Conservation (phyloP, 1,140 invertebrate species). For the Cylas formicarius region DNA sequence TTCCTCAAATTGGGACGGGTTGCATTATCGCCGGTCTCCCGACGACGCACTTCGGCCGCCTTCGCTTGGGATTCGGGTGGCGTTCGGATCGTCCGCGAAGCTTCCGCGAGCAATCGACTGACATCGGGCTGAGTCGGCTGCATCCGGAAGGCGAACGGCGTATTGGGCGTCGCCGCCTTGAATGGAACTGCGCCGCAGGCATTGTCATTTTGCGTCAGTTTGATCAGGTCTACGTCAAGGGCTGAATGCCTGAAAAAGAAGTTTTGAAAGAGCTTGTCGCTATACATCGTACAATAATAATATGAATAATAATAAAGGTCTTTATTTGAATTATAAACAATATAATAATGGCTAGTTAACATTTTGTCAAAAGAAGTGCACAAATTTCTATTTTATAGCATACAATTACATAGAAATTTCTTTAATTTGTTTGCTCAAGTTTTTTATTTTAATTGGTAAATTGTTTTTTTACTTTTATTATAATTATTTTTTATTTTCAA, state of each 20-base stretch:
- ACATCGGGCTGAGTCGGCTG: constrained; percentile 14
- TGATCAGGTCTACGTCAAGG: constrained; percentile 38
- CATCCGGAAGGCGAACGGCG: constrained; percentile 15
- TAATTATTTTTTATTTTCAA: no score
- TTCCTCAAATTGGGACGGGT: constrained; percentile 20
- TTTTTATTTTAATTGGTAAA: no score
- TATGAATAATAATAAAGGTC: no score
- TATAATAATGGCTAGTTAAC: no score
- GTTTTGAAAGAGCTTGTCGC: no score
- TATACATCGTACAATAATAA: no score
- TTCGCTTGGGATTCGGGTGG: constrained; percentile 4
- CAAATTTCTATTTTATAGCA: no score
- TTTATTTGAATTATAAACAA: no score
- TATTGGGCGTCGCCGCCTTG: constrained; percentile 11
- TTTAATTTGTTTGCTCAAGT: no score
- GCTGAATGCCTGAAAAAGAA: constrained; percentile 35
- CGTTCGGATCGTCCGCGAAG: background rate
- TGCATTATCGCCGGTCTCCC: background rate
- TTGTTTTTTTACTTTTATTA: no score
- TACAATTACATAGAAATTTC: no score
- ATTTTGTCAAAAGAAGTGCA: no score
- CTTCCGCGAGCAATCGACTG: constrained; percentile 14
- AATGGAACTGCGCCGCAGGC: constrained; percentile 9
- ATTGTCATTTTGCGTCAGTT: constrained; percentile 27
- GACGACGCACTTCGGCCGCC: background rate